Percentiles rank a stretch among this genome's conserved stretches.
Evolutionary conservation across 1,140 invertebrate species (phyloP).

Genomic region (Anagrus nilaparvatae): DNA sequence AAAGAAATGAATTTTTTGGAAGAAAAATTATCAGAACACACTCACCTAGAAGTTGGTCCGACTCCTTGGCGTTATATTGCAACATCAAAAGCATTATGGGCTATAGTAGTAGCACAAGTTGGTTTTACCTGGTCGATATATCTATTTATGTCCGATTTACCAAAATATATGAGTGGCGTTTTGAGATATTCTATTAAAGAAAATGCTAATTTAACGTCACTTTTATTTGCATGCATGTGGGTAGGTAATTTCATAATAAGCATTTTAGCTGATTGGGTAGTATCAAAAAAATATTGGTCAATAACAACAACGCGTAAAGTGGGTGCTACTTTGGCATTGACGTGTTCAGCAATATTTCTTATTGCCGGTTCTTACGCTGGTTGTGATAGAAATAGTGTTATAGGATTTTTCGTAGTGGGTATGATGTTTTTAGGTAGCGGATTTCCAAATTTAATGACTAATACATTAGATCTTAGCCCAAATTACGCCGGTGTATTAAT

Average conservation of each 20-base stretch:
- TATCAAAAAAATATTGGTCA: conserved; percentile 45
- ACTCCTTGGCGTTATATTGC: conserved; percentile 64
- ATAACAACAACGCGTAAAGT: conserved; percentile 57
- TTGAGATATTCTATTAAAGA: conserved; percentile 71
- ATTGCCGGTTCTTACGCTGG: conserved; percentile 72
- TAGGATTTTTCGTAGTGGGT: conserved; percentile 55
- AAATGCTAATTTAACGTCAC: conserved; percentile 55
- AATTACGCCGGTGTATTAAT: conserved; percentile 75
- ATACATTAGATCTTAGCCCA: conserved; percentile 71
- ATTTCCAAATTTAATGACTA: conserved; percentile 63
- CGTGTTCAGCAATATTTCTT: conserved; percentile 65
- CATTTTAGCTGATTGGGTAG: conserved; percentile 56
- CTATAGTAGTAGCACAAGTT: conserved; percentile 59
- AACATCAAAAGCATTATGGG: conserved; percentile 67
- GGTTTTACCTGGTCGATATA: conserved; percentile 93
- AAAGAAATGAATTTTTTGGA: conserved; percentile 66
- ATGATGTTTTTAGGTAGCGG: conserved; percentile 68
- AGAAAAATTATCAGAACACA: conserved; percentile 48
- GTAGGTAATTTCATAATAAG: conserved; percentile 57
- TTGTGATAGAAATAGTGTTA: conserved; percentile 53
- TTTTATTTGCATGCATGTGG: conserved; percentile 69
- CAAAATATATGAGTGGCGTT: conserved; percentile 85
- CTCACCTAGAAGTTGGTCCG: conserved; percentile 43
- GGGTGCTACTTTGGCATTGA: conserved; percentile 62
- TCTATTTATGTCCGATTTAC: conserved; percentile 83